A percentile compares a stretch with the other conserved stretches of the same genome.
Evolutionary conservation across 2,888 invertebrate species (phyloP).

Genomic region (Myathropa florea): DNA sequence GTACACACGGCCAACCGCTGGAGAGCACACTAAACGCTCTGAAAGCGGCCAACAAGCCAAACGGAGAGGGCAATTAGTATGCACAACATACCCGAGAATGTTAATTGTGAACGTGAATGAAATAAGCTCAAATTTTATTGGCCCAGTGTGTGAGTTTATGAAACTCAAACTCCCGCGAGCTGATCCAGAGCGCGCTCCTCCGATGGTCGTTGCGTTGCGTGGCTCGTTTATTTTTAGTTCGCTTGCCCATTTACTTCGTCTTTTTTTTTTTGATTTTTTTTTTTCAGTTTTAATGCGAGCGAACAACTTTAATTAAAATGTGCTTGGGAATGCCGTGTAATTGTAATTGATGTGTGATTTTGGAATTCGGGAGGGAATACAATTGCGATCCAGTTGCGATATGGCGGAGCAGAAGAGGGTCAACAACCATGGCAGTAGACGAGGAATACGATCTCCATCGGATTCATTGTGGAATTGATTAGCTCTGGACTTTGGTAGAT

Average conservation of each 20-base stretch:
- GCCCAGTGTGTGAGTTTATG: constrained; percentile 53
- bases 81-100: constrained; percentile 61
- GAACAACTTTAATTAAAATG: constrained; percentile 58
- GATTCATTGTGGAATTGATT: no score
- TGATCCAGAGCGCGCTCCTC: neutral
- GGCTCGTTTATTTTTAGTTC: constrained; percentile 4
- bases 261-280: neutral
- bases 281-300: neutral
- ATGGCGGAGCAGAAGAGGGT: neutral
- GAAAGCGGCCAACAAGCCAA: constrained; percentile 21
- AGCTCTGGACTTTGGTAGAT: no score
- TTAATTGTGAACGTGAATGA: constrained; percentile 68
- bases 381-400: constrained; percentile 7
- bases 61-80: constrained; percentile 55
- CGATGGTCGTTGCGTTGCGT: neutral
- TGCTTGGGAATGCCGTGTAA: constrained; percentile 27
- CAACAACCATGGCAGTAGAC: neutral
- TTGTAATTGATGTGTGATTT: constrained; percentile 48
- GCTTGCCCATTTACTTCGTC: neutral
- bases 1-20: neutral
- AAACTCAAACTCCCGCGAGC: constrained; percentile 6
- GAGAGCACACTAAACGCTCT: neutral
- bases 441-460: no score
- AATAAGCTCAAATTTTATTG: constrained; percentile 64
- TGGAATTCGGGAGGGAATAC: no score